phyloP scores from a whole-genome alignment of 92 coral and sea anemone species.

The Palythoa heliodiscus region DNA sequence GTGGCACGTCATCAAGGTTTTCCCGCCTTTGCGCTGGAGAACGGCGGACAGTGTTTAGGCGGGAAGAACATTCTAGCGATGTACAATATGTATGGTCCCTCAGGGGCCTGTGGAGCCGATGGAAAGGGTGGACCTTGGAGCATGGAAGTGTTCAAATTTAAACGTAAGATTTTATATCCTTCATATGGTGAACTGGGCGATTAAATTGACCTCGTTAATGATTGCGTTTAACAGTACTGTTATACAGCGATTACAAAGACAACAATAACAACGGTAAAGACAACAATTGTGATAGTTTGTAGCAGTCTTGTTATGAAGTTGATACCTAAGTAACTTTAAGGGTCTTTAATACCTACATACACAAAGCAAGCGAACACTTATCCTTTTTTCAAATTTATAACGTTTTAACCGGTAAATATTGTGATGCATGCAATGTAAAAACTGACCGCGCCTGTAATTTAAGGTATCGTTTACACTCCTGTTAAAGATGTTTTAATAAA shows the following conservation, averaged over 20 bases:
- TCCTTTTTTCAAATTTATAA: too few species aligned
- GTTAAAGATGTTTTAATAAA: too few species aligned
- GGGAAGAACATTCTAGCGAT: conserved; percentile 78
- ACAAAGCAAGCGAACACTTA: too few species aligned
- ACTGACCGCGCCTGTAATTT: too few species aligned
- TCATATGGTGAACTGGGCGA: too few species aligned
- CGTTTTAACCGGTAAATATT: too few species aligned
- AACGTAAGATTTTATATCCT: conserved; percentile 51
- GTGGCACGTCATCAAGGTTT: conserved; percentile 90
- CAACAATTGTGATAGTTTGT: too few species aligned
- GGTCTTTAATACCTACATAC: not conserved
- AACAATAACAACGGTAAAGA: not conserved
- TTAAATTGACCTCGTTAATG: not conserved
- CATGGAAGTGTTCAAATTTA: conserved; percentile 93
- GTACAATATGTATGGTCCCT: conserved; percentile 91
- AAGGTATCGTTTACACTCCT: too few species aligned
- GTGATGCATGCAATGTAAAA: too few species aligned
- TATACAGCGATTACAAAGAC: not conserved
- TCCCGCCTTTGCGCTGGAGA: conserved; percentile 90
- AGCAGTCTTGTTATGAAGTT: too few species aligned
- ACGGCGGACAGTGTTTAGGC: conserved; percentile 95
- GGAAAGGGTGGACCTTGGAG: conserved; percentile 98
- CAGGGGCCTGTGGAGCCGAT: conserved; percentile 78
- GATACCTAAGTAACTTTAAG: too few species aligned
- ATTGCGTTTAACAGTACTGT: not conserved